Percentiles rank a stretch among this genome's conserved stretches.
phyloP scores from a whole-genome alignment of 1,140 invertebrate species.

The Thaumatotibia leucotreta region DNA sequence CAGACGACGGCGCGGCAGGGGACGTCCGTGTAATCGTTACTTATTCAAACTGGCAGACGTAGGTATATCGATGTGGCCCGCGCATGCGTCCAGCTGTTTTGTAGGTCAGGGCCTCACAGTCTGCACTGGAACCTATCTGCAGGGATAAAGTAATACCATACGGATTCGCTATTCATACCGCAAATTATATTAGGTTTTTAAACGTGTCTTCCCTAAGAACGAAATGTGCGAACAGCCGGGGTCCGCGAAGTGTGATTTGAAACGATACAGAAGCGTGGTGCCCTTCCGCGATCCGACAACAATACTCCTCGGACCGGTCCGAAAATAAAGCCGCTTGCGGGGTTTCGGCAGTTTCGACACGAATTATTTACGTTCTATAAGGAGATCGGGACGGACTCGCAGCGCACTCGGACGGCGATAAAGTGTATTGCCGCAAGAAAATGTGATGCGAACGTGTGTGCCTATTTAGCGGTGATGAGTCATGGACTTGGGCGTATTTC shows the following conservation, averaged over 20 bases:
- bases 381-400: constrained; percentile 27
- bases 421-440: constrained; percentile 19
- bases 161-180: constrained; percentile 39
- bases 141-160: constrained; percentile 56
- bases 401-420: constrained; percentile 11
- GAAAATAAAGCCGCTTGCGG: constrained; percentile 30
- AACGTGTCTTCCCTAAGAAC: background rate
- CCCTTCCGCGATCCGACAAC: constrained; percentile 24
- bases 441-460: constrained; percentile 32
- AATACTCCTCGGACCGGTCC: constrained; percentile 23
- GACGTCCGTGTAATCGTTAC: constrained; percentile 65
- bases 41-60: constrained; percentile 59
- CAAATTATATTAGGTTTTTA: background rate
- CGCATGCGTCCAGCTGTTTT: constrained; percentile 59
- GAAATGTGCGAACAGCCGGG: constrained; percentile 13
- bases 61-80: constrained; percentile 45
- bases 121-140: constrained; percentile 46
- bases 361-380: constrained; percentile 25
- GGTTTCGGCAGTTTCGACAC: constrained; percentile 22
- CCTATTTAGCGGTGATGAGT: constrained; percentile 36
- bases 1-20: constrained; percentile 51
- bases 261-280: background rate
- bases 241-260: background rate
- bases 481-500: constrained; percentile 30
- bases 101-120: constrained; percentile 65